Conservation (phyloP, 2,113 vertebrate species). For the Amazona vittata region DNA sequence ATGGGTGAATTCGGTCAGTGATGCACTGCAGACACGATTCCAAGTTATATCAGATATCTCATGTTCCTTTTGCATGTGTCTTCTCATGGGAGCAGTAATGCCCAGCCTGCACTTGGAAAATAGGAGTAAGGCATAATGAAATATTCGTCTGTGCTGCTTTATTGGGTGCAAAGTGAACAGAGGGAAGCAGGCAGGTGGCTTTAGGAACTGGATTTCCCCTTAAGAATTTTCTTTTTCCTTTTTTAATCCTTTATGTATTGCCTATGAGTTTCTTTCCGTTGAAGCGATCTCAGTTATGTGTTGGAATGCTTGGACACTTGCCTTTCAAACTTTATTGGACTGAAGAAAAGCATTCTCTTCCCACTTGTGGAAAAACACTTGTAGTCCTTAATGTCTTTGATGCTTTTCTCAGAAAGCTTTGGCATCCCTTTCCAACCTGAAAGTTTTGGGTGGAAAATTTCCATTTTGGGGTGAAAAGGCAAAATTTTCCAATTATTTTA, state of each 20-base stretch:
- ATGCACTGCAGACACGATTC: rapidly evolving
- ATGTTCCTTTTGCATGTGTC: rapidly evolving
- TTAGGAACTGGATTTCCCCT: neutral
- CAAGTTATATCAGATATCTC: too few relatives aligned
- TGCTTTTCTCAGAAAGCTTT: neutral
- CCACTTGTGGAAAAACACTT: neutral
- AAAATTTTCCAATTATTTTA: neutral
- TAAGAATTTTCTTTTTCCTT: neutral
- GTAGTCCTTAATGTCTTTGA: neutral
- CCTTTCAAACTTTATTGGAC: neutral
- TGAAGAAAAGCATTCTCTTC: neutral
- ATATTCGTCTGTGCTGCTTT: neutral
- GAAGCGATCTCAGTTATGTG: neutral
- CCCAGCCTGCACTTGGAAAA: neutral
- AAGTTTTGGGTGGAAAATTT: neutral
- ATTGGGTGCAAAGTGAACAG: neutral
- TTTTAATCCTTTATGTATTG: neutral
- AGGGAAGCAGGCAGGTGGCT: neutral
- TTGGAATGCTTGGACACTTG: neutral
- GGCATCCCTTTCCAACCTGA: neutral
- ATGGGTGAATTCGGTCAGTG: neutral
- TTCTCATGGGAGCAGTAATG: neutral
- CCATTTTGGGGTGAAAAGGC: neutral
- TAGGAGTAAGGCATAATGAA: neutral
- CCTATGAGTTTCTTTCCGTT: neutral